Evolutionary conservation across 2,797 vertebrate species (phyloP).

Genomic region (Macropus fuliginosus): DNA sequence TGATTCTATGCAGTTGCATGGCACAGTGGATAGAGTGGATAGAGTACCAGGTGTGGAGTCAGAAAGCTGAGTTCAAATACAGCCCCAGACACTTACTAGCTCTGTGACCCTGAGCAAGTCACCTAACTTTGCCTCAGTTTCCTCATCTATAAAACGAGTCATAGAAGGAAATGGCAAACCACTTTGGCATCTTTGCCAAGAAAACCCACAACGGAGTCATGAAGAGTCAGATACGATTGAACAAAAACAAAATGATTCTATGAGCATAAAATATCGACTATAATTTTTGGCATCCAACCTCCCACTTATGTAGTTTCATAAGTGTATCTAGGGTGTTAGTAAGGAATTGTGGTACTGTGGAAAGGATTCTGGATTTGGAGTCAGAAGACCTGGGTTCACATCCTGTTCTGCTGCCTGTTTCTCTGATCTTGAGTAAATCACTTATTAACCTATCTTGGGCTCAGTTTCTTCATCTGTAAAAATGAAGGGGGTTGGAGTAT

Average conservation of each 20-base stretch:
- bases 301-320: neutral
- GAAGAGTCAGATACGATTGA: neutral
- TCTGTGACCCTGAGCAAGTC: neutral
- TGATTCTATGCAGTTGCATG: neutral
- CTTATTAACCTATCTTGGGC: neutral
- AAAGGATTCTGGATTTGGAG: neutral
- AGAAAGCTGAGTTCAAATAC: neutral
- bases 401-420: neutral
- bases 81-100: neutral
- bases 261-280: neutral
- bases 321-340: neutral
- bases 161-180: neutral
- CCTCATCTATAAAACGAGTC: neutral
- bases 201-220: neutral
- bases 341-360: neutral
- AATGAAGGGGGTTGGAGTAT: accelerated
- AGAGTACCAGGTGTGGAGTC: neutral
- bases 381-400: neutral
- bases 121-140: neutral
- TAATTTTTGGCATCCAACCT: neutral
- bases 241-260: neutral
- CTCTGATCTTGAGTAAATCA: neutral
- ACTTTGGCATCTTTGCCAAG: neutral
- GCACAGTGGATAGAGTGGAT: neutral
- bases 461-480: neutral